phyloP scores from a whole-genome alignment of 2,888 invertebrate species.

The Cantharis nigra region DNA sequence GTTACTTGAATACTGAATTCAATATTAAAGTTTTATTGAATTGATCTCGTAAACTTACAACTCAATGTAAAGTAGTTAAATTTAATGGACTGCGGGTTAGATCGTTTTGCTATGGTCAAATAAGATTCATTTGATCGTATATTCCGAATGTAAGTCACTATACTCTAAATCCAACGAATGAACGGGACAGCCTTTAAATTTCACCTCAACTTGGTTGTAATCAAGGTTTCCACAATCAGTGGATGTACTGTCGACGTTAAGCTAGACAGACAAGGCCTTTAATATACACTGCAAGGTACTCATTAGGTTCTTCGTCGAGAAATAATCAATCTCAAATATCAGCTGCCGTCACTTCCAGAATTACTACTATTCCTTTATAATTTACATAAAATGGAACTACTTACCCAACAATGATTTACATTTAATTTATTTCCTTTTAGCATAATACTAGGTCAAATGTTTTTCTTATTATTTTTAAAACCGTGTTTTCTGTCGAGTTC shows the following conservation, averaged over 20 bases:
- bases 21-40: slow-evolving; percentile 17
- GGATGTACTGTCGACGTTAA: slow-evolving; percentile 27
- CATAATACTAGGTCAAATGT: neutral
- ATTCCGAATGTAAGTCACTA: slow-evolving; percentile 32
- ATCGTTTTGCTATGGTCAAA: slow-evolving; percentile 33
- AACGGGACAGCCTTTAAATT: slow-evolving; percentile 31
- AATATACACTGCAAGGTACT: slow-evolving; percentile 35
- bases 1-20: slow-evolving; percentile 4
- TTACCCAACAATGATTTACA: neutral
- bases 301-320: slow-evolving; percentile 38
- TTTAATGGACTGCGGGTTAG: slow-evolving; percentile 21
- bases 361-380: slow-evolving; percentile 4
- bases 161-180: slow-evolving; percentile 34
- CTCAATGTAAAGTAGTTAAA: slow-evolving; percentile 23
- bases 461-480: neutral
- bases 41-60: slow-evolving; percentile 12
- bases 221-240: slow-evolving; percentile 35
- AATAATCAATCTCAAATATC: slow-evolving; percentile 39
- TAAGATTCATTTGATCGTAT: slow-evolving; percentile 40
- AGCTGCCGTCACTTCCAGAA: slow-evolving; percentile 1
- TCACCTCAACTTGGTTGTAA: slow-evolving; percentile 34
- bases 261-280: slow-evolving; percentile 36
- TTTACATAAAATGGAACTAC: slow-evolving; percentile 1
- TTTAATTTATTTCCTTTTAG: neutral
- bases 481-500: neutral